A percentile compares a stretch with the other conserved stretches of the same genome.
These are phyloP conservation scores for Elysia crispata DNA, from an alignment of 2,888 invertebrate species.

Conservation along the genomic window DNA sequence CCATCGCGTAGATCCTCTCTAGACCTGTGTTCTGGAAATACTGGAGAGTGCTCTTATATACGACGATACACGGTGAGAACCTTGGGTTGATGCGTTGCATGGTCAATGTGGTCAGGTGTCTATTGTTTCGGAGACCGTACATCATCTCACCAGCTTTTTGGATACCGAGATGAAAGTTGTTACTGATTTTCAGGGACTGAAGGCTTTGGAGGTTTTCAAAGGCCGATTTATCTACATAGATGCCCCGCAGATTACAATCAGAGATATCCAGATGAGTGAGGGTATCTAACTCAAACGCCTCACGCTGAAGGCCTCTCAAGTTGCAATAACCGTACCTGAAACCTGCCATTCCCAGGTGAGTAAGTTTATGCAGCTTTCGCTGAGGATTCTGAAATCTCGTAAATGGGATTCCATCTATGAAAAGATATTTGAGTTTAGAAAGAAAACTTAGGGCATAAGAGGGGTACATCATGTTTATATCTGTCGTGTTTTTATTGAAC, in stretches of 20 bases:
- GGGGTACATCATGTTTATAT: slow-evolving; percentile 26
- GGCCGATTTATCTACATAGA: not conserved
- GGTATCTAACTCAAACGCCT: slow-evolving; percentile 25
- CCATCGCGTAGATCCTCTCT: slow-evolving; percentile 41
- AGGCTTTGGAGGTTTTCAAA: slow-evolving; percentile 21
- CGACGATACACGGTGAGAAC: slow-evolving; percentile 36
- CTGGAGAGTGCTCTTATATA: slow-evolving; percentile 16
- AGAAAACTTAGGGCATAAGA: slow-evolving; percentile 39
- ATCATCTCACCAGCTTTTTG: slow-evolving; percentile 27
- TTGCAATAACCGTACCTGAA: slow-evolving; percentile 24
- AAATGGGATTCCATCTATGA: slow-evolving; percentile 39
- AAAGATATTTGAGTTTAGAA: not conserved
- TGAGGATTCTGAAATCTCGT: not conserved
- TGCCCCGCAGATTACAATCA: slow-evolving; percentile 28
- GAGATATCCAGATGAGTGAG: slow-evolving; percentile 37
- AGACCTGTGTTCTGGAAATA: slow-evolving; percentile 38
- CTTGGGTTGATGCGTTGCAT: slow-evolving; percentile 27
- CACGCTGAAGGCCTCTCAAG: not conserved
- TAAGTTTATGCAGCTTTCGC: slow-evolving; percentile 2
- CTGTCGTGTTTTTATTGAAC: not conserved
- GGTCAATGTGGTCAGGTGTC: slow-evolving; percentile 6
- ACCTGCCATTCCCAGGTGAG: slow-evolving; percentile 20
- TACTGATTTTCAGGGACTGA: slow-evolving; percentile 24
- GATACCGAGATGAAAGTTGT: slow-evolving; percentile 41
- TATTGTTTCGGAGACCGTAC: slow-evolving; percentile 35